A percentile compares a stretch with the other conserved stretches of the same genome.
Evolutionary conservation across 2,113 vertebrate species (phyloP).

Genomic region (Ictalurus furcatus): DNA sequence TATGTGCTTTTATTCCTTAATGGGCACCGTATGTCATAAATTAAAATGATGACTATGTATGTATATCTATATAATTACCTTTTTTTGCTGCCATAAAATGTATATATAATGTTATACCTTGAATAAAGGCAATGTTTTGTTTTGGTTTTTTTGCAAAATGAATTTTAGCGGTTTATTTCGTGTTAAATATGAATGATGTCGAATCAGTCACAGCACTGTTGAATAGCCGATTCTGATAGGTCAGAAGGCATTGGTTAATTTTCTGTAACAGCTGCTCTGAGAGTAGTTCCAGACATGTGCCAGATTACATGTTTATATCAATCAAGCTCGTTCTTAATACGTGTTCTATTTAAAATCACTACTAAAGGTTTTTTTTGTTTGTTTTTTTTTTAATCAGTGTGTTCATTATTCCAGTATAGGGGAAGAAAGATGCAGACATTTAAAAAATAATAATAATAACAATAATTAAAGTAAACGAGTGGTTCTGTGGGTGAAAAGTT

Average conservation of each 20-base stretch:
- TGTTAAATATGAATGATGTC: not conserved
- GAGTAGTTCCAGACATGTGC: not conserved
- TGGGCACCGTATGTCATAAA: not conserved
- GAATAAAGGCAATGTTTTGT: slow-evolving; percentile 7
- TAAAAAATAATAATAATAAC: not conserved
- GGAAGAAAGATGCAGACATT: not conserved
- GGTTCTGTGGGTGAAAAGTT: slow-evolving; percentile 8
- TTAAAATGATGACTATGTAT: not conserved
- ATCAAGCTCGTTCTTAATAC: too few relatives aligned
- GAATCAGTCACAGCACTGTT: not conserved
- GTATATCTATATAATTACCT: not conserved
- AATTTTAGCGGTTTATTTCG: not conserved
- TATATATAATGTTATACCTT: not conserved
- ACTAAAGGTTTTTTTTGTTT: not conserved
- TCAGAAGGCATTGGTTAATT: not conserved
- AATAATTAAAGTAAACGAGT: not conserved
- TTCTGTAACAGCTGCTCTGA: not conserved
- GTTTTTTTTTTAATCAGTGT: not conserved
- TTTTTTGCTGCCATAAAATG: not conserved
- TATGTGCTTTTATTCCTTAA: not conserved
- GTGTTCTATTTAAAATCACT: not conserved
- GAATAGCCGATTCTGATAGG: not conserved
- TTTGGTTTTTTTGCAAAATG: not conserved
- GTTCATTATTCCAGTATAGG: not conserved
- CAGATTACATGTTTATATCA: too few relatives aligned